Conservation (phyloP, 2,113 vertebrate species). For the Hystrix brachyura region DNA sequence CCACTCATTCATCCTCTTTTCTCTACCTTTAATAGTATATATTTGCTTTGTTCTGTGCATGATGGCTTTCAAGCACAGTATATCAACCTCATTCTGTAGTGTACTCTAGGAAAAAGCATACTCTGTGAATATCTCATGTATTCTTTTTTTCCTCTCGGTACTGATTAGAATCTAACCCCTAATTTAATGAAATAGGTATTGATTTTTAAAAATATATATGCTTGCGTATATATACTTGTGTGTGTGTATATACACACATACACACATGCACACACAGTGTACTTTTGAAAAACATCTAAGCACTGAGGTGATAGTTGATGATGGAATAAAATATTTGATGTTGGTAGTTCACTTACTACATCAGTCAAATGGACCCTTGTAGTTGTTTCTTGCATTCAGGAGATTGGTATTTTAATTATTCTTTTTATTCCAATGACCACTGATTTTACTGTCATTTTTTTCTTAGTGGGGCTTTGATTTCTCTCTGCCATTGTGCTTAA, state of each 20-base stretch:
- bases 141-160: slow-evolving; percentile 7
- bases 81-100: slow-evolving; percentile 44
- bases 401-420: slow-evolving; percentile 2
- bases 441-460: slow-evolving; percentile 22
- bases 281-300: slow-evolving; percentile 16
- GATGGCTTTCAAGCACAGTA: slow-evolving; percentile 54
- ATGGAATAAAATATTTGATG: slow-evolving; percentile 5
- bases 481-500: not conserved
- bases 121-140: slow-evolving; percentile 35
- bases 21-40: not conserved
- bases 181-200: slow-evolving; percentile 62
- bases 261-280: not conserved
- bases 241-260: not conserved
- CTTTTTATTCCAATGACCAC: not conserved
- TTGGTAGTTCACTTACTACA: not conserved
- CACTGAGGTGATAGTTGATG: not conserved
- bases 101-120: slow-evolving; percentile 11
- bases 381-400: not conserved
- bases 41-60: slow-evolving; percentile 47
- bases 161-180: slow-evolving; percentile 42
- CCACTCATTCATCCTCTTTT: not conserved
- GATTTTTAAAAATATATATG: not conserved
- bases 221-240: not conserved
- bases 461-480: slow-evolving; percentile 40
- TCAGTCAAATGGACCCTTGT: not conserved